phyloP scores from a whole-genome alignment of 2,113 vertebrate genomes.

The Tupaia chinensis region DNA sequence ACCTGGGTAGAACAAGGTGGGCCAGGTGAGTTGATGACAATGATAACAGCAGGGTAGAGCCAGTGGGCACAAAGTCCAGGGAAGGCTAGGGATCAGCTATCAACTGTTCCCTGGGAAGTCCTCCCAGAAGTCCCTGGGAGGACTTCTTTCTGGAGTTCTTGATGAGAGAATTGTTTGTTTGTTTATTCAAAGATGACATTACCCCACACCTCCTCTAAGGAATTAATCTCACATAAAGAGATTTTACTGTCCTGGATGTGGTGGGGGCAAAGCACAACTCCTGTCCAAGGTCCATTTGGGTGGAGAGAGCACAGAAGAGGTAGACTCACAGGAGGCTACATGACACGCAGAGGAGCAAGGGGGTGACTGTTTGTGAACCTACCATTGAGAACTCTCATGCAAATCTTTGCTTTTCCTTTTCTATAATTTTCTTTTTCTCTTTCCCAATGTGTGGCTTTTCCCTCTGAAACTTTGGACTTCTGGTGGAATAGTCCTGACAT shows the following conservation, averaged over 20 bases:
- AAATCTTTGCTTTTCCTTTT: not conserved
- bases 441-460: not conserved
- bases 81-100: not conserved
- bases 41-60: not conserved
- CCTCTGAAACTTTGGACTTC: not conserved
- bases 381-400: not conserved
- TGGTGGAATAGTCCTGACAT: not conserved
- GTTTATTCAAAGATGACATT: slow-evolving; percentile 44
- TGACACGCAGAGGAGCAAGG: accelerated
- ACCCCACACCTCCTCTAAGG: not conserved
- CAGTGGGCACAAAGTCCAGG: not conserved
- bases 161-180: slow-evolving; percentile 51
- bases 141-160: not conserved
- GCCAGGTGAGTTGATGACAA: not conserved
- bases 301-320: not conserved
- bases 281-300: not conserved
- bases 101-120: not conserved
- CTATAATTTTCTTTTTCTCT: not conserved
- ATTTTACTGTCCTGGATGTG: too few species aligned
- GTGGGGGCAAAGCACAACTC: too few species aligned
- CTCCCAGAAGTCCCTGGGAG: not conserved
- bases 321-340: too few species aligned
- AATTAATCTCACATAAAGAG: not conserved
- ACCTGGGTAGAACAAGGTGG: slow-evolving; percentile 21
- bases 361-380: not conserved